These are phyloP conservation scores for Aegypius monachus DNA, from an alignment of 2,113 vertebrate species.

Conservation along the genomic window DNA sequence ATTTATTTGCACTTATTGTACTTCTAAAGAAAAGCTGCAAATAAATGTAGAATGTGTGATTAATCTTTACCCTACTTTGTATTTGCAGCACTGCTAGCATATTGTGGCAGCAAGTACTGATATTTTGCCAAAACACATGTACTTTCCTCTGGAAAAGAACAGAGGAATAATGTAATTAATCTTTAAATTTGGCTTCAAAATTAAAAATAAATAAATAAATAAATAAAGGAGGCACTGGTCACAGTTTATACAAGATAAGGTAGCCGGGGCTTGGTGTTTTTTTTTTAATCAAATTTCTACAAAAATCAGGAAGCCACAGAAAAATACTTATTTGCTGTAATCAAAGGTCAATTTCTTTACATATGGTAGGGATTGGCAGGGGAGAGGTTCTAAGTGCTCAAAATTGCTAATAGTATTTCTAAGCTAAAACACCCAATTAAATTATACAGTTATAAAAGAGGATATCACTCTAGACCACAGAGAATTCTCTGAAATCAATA, in stretches of 20 bases:
- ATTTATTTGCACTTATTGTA: not conserved
- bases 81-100: not conserved
- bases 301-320: not conserved
- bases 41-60: not conserved
- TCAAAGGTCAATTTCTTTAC: accelerated
- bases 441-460: not conserved
- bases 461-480: not conserved
- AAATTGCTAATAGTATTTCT: not conserved
- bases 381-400: not conserved
- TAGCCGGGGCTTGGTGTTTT: accelerated
- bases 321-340: not conserved
- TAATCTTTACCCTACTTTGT: not conserved
- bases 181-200: not conserved
- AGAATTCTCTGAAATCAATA: not conserved
- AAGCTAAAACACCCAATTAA: not conserved
- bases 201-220: not conserved
- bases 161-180: not conserved
- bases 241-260: not conserved
- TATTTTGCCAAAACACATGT: not conserved
- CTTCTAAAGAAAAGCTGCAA: not conserved
- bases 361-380: accelerated
- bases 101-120: not conserved
- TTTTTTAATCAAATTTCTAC: not conserved
- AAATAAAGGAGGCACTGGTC: not conserved
- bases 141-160: not conserved